These are phyloP conservation scores for Diaprepes abbreviatus DNA, from an alignment of 2,888 invertebrate species.

Conservation along the genomic window DNA sequence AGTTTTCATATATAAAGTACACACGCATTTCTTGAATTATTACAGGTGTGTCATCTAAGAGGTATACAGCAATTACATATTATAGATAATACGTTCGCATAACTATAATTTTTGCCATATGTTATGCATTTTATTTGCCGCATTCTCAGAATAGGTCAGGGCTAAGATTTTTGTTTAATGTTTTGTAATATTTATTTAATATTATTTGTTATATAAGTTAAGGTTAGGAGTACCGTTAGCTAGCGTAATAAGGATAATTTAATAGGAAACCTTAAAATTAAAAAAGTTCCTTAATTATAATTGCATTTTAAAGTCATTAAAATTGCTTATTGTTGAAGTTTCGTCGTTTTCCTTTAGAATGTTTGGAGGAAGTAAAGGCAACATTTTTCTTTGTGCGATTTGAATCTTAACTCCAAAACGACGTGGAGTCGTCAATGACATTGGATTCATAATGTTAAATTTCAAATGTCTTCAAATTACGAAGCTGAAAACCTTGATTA, in stretches of 20 bases:
- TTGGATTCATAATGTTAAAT: too few relatives aligned
- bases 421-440: too few relatives aligned
- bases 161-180: constrained; percentile 29
- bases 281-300: neutral
- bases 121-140: constrained; percentile 31
- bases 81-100: constrained; percentile 21
- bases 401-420: too few relatives aligned
- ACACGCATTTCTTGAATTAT: constrained; percentile 17
- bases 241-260: constrained; percentile 7
- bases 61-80: constrained; percentile 4
- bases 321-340: too few relatives aligned
- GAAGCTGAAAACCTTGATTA: too few relatives aligned
- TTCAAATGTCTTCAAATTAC: too few relatives aligned
- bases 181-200: constrained; percentile 31
- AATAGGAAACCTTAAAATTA: neutral
- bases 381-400: too few relatives aligned
- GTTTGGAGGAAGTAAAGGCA: too few relatives aligned
- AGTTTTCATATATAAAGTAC: neutral
- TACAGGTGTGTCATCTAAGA: constrained; percentile 30
- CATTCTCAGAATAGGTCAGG: constrained; percentile 32
- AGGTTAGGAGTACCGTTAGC: constrained; percentile 17
- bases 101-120: constrained; percentile 24
- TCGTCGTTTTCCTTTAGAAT: too few relatives aligned
- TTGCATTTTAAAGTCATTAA: neutral
- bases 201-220: constrained; percentile 21